phyloP scores from a whole-genome alignment of 2,797 vertebrate species.

The Synaphobranchus kaupii region DNA sequence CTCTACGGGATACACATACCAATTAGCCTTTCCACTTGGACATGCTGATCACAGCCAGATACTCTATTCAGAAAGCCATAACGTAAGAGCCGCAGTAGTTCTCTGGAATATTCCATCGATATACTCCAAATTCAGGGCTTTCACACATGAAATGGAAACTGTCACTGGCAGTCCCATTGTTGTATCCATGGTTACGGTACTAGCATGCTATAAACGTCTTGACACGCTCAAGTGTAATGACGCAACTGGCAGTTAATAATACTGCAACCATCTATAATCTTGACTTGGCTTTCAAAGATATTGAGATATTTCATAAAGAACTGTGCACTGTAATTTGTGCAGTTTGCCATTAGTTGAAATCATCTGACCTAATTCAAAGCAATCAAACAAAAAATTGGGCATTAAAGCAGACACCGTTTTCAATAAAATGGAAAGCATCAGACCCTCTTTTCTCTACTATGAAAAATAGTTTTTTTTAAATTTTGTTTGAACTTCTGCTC shows the following conservation, averaged over 20 bases:
- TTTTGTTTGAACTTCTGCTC: slow-evolving; percentile 3
- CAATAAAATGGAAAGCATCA: too few species aligned
- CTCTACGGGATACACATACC: neutral
- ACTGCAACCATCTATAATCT: neutral
- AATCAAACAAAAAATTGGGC: neutral
- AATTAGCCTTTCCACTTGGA: neutral
- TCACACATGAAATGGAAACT: neutral
- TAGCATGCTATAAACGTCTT: neutral
- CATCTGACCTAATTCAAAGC: neutral
- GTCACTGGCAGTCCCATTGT: neutral
- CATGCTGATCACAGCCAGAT: neutral
- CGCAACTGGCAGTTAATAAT: neutral
- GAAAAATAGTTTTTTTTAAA: too few species aligned
- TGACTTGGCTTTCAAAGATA: neutral
- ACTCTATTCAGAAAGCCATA: neutral
- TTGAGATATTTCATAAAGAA: neutral
- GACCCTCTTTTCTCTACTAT: too few species aligned
- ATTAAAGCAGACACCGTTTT: too few species aligned
- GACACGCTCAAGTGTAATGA: neutral
- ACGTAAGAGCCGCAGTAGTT: neutral
- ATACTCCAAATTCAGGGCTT: neutral
- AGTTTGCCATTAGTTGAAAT: neutral
- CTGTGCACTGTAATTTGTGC: neutral
- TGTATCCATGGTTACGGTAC: neutral
- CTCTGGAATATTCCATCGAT: neutral